Base-by-base conservation (phyloP, 1,140 invertebrate genomes). In the Gerris buenoi region DNA sequence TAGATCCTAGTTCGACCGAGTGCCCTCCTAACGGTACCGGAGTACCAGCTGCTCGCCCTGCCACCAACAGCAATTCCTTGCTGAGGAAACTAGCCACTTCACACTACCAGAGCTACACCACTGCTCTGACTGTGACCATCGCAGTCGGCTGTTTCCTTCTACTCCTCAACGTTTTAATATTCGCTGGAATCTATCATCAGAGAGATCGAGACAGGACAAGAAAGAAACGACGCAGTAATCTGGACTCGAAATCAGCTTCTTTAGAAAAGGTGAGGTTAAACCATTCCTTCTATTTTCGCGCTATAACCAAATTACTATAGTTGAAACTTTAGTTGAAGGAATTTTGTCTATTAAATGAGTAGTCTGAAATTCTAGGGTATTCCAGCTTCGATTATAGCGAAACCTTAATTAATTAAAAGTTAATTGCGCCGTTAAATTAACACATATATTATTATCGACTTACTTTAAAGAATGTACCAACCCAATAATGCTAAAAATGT, bases 101-200 rank as follows among this genome's bases (percentile, higher is more conserved):
- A 69, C 88, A 90, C 73, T 89, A 89, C 72, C 88, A 91, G 72
- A 90, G 88, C 29, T 93, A 93, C 76, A 93, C 90, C 0, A 93
- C 91, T 0, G 91, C 91, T 0, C 79, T 96, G 0, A 90, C 89
- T n/a, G 88, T 96, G 1, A 96, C 93, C 0, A 91, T 97, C 65
- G 91, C 91, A 0, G 89, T 97, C 1, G 95, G 95, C 0, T 93
- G 88, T 68, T 90, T 90, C 67, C 79, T 91, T 5, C 81, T 98
- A 2, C 82, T 97, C 10, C 81, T 97, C 1, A 97, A 98, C 76
- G 85, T 96, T 5, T 81, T 97, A 0, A 94, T 97, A 64, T 96
- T 97, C 74, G 92, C 91, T 33, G 93, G 91, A 28, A 93, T 97
- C 57, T 96, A 95, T 74, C 92, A 95, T 73, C 91, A 95, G 75